These are phyloP conservation scores for Thereuonema tuberculata DNA, from an alignment of 1,140 invertebrate genomes.

Conservation along the genomic window DNA sequence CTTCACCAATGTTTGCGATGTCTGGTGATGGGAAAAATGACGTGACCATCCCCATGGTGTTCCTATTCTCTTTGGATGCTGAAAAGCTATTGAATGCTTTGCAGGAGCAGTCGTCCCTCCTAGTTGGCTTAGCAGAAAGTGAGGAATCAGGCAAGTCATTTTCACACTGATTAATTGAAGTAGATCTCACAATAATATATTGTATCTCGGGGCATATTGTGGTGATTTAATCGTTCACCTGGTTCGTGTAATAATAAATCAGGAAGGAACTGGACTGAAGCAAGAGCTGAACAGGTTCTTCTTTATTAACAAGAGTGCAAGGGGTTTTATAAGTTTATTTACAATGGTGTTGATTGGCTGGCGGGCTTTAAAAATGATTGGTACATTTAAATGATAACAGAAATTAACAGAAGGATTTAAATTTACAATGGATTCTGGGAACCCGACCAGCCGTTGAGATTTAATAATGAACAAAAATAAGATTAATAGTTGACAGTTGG, in stretches of 20 bases:
- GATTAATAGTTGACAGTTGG: no score
- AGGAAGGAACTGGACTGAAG: neutral
- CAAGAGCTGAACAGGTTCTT: neutral
- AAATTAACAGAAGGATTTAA: no score
- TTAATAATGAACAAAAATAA: no score
- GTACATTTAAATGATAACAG: no score
- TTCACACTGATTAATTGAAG: no score
- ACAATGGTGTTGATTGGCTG: no score
- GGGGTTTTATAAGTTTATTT: no score
- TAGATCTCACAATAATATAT: no score
- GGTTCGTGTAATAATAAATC: neutral
- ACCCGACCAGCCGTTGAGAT: no score
- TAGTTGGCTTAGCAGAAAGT: conserved; percentile 32
- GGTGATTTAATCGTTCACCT: neutral
- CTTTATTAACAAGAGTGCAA: no score
- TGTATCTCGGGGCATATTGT: neutral
- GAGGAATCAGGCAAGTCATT: neutral
- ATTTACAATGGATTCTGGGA: no score
- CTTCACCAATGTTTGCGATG: conserved; percentile 83
- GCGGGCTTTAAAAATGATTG: no score
- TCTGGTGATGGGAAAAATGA: conserved; percentile 81
- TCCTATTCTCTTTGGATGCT: conserved; percentile 73
- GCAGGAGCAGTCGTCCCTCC: conserved; percentile 33
- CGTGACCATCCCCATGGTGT: conserved; percentile 77
- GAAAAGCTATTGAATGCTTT: conserved; percentile 44